A percentile compares a stretch with the other conserved stretches of the same genome.
Conservation (phyloP, 2,888 invertebrate genomes). For the Gari tellinella region DNA sequence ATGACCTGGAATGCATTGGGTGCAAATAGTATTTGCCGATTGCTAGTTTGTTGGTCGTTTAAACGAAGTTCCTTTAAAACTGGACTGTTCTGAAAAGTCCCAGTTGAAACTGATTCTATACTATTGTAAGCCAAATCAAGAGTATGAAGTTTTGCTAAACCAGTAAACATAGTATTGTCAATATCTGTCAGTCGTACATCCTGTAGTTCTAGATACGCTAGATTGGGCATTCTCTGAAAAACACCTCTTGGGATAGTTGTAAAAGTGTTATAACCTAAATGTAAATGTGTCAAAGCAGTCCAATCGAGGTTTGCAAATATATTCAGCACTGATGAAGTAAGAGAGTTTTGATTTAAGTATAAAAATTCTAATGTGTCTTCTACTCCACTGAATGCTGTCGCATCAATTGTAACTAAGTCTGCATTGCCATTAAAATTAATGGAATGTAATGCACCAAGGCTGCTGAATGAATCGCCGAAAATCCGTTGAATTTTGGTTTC, state of each 20-base stretch:
- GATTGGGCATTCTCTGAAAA: constrained; percentile 64
- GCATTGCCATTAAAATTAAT: constrained; percentile 30
- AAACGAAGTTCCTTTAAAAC: constrained; percentile 74
- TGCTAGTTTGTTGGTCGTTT: constrained; percentile 38
- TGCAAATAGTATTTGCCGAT: constrained; percentile 10
- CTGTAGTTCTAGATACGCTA: constrained; percentile 65
- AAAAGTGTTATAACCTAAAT: constrained; percentile 62
- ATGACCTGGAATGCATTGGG: constrained; percentile 69
- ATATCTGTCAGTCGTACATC: constrained; percentile 63
- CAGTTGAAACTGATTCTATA: constrained; percentile 35
- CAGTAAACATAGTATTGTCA: constrained; percentile 65
- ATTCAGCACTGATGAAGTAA: neutral
- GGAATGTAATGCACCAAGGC: constrained; percentile 25
- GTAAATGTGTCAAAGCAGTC: constrained; percentile 59
- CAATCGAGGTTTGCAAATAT: constrained; percentile 43
- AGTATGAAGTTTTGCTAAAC: constrained; percentile 62
- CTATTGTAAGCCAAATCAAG: constrained; percentile 61
- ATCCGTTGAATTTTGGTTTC: constrained; percentile 33
- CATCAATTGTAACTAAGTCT: constrained; percentile 18
- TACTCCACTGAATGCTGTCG: constrained; percentile 36
- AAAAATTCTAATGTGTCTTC: constrained; percentile 39
- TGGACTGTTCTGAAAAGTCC: constrained; percentile 52
- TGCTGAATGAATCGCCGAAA: constrained; percentile 19
- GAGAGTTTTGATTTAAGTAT: constrained; percentile 20
- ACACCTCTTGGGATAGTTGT: constrained; percentile 56